Conservation (phyloP, 2,797 vertebrate species). For the Enteromius fasciolatus region DNA sequence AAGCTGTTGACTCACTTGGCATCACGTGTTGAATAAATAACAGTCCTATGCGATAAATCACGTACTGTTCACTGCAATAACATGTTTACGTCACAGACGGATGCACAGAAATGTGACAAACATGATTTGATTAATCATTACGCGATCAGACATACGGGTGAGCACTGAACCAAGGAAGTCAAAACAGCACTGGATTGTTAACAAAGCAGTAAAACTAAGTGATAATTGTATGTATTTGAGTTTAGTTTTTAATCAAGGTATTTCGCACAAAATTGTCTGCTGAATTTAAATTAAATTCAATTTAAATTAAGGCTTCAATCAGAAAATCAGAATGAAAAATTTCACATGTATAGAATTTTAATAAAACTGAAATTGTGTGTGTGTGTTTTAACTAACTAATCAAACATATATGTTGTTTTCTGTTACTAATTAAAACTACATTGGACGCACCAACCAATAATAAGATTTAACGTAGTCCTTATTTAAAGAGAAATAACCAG, state of each 20-base stretch:
- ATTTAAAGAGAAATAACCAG: not conserved
- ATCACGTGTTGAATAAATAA: conserved; percentile 29
- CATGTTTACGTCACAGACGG: not conserved
- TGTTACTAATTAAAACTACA: not conserved
- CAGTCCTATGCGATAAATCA: conserved; percentile 29
- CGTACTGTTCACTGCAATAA: not conserved
- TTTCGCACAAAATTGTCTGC: not conserved
- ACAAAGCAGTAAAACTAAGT: not conserved
- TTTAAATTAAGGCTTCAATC: not conserved
- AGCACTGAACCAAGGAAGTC: not conserved
- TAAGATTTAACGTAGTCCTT: not conserved
- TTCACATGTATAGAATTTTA: not conserved
- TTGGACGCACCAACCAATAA: not conserved
- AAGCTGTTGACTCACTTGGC: conserved; percentile 33
- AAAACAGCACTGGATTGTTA: not conserved
- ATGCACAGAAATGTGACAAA: conserved; percentile 29
- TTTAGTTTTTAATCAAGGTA: not conserved
- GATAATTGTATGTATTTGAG: not conserved
- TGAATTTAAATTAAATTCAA: not conserved
- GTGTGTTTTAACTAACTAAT: not conserved
- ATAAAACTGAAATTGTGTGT: not conserved
- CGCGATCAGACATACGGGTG: not conserved
- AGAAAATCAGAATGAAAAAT: not conserved
- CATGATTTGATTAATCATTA: conserved; percentile 10
- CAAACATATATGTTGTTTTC: not conserved